Percentiles rank a stretch among this genome's conserved stretches.
These are phyloP conservation scores for Xiphophorus birchmanni DNA, from an alignment of 2,797 vertebrate genomes.

Conservation along the genomic window DNA sequence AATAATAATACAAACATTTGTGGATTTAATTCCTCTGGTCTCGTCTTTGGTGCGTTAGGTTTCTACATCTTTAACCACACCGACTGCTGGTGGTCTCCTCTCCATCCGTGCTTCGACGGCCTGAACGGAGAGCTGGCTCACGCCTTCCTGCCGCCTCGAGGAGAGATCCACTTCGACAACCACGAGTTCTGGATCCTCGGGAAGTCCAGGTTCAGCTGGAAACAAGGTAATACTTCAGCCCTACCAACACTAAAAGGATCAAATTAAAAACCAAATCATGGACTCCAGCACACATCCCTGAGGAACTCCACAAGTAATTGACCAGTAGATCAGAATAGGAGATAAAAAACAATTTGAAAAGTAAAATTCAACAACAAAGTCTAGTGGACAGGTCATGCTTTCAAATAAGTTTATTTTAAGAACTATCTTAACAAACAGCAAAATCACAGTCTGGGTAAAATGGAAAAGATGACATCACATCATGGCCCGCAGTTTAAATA, in stretches of 20 bases:
- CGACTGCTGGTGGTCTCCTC: conserved; percentile 83
- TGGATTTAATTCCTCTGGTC: background rate
- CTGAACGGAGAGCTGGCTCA: conserved; percentile 86
- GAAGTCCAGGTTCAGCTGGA: conserved; percentile 88
- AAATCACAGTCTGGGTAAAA: too few relatives aligned
- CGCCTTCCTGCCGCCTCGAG: conserved; percentile 84
- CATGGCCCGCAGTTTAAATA: background rate
- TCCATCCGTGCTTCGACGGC: conserved; percentile 88
- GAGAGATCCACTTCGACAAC: conserved; percentile 89
- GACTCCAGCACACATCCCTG: background rate
- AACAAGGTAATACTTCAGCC: conserved; percentile 75
- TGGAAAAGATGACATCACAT: too few relatives aligned
- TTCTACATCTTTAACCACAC: conserved; percentile 88
- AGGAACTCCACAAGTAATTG: background rate
- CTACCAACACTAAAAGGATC: background rate
- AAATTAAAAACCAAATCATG: background rate
- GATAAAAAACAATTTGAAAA: background rate
- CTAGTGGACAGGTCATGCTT: too few relatives aligned
- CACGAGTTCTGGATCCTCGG: conserved; percentile 89
- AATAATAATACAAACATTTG: background rate
- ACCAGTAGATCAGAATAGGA: background rate
- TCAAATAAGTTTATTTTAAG: too few relatives aligned
- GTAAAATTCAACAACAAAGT: background rate
- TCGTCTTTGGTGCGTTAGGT: conserved; percentile 65
- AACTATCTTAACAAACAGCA: too few relatives aligned